Evolutionary conservation across 2,888 invertebrate genomes (phyloP), one percentile per base, ranked within the genome.

Genomic region (Limnephilus lunatus): DNA sequence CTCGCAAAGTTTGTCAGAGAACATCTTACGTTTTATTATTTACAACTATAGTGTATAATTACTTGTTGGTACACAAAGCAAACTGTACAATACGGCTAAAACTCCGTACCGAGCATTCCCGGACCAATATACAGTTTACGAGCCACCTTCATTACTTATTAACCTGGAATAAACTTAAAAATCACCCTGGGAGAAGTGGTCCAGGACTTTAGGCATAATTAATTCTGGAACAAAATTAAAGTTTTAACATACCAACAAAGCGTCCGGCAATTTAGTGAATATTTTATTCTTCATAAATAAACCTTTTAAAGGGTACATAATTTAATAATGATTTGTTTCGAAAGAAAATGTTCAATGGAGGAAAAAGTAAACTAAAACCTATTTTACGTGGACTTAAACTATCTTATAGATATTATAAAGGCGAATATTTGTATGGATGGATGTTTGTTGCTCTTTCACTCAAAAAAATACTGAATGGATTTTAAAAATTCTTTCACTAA

Each of bases 141-240:
- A 85, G 32, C 25, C n/a, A 85, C 85, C 85, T 39, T 85, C 39
- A 35, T 85, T 39, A 32, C 35, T 85, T 85, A 85, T 85, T 39
- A 39, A 39, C 25, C 19, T 15, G 44, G 25, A 85, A 85, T 35
- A 85, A 85, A 44, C 85, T 85, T 32, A 85, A 85, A 85, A 85
- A 85, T 85, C 85, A 39, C n/a, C 85, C 32, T 2, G n/a, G 39
- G 35, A 85, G 85, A 85, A 35, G 35, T 25, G 85, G 85, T 31
- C 19, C 7, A 19, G 85, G 12, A 85, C 35, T 39, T 68, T n/a
- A 25, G 68, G 19, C 53, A 19, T 25, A 85, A 85, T 85, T 30
- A 85, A 85, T 85, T 85, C 35, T 39, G 31, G 15, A 85, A 85
- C 11, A 25, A 15, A 85, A 85, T 85, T 39, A 85, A 35, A 32